A percentile compares a stretch with the other conserved stretches of the same genome.
These are phyloP conservation scores for Polydesmus complanatus DNA, from an alignment of 2,888 invertebrate species.

Conservation along the genomic window DNA sequence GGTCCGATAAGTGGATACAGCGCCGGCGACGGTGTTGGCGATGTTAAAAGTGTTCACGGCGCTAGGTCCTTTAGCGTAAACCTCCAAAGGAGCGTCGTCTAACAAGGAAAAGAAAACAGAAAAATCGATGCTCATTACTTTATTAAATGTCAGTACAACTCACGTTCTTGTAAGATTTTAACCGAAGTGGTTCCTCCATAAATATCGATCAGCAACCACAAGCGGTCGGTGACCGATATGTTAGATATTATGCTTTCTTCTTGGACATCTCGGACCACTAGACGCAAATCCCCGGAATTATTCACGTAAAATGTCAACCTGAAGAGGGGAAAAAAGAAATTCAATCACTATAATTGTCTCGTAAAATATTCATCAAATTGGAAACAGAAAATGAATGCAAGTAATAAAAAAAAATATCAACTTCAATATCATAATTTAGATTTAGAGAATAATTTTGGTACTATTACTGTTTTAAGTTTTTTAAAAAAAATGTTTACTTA, in stretches of 20 bases:
- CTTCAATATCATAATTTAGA: too few relatives aligned
- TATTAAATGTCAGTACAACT: background rate
- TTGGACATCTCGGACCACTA: slow-evolving; percentile 10
- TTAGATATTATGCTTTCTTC: slow-evolving; percentile 8
- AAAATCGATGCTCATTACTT: background rate
- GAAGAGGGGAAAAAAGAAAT: too few relatives aligned
- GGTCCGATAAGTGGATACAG: slow-evolving; percentile 12
- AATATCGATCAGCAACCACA: slow-evolving; percentile 17
- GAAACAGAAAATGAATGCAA: too few relatives aligned
- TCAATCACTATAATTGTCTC: too few relatives aligned
- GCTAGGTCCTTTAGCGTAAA: slow-evolving; percentile 14
- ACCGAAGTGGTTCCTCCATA: slow-evolving; percentile 13
- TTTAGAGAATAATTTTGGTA: too few relatives aligned
- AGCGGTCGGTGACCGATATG: slow-evolving; percentile 8
- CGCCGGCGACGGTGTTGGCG: slow-evolving; percentile 8
- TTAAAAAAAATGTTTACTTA: too few relatives aligned
- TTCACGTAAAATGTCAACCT: slow-evolving; percentile 9
- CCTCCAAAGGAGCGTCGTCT: slow-evolving; percentile 15
- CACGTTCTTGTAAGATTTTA: slow-evolving; percentile 14
- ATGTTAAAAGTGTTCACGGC: slow-evolving; percentile 13
- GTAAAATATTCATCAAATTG: too few relatives aligned
- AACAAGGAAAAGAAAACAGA: background rate
- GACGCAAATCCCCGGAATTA: slow-evolving; percentile 10
- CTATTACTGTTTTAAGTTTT: too few relatives aligned
- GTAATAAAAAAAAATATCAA: too few relatives aligned